Conservation (phyloP, 1,140 invertebrate species). For the Camponotus floridanus region DNA sequence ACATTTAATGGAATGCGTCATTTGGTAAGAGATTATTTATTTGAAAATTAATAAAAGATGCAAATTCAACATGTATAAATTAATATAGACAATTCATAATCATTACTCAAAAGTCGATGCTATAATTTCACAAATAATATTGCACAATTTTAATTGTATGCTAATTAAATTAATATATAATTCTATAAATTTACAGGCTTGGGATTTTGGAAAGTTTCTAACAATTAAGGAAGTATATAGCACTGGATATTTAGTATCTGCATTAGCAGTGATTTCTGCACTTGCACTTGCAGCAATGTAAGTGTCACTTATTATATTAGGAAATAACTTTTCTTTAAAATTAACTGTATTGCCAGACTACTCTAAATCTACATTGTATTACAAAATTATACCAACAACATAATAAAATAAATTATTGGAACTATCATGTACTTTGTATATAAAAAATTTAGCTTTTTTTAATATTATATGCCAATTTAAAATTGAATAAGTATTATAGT, state of each 20-base stretch:
- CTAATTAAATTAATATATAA: not conserved
- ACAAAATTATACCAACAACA: constrained; percentile 44
- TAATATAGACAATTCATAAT: not conserved
- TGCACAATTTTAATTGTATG: not conserved
- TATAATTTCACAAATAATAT: constrained; percentile 21
- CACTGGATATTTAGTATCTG: constrained; percentile 90
- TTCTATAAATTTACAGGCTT: constrained; percentile 83
- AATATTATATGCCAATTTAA: not conserved
- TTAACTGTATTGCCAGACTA: constrained; percentile 53
- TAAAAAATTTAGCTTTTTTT: too few relatives aligned
- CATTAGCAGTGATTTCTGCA: constrained; percentile 79
- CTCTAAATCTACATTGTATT: constrained; percentile 38
- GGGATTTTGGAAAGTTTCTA: constrained; percentile 91
- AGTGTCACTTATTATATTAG: constrained; percentile 36
- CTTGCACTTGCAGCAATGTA: constrained; percentile 77
- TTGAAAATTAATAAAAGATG: not conserved
- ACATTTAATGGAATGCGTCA: constrained; percentile 91
- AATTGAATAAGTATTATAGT: not conserved
- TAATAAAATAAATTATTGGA: constrained; percentile 66
- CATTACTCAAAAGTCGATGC: not conserved
- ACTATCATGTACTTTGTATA: not conserved
- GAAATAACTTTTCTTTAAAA: constrained; percentile 58
- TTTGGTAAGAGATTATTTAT: constrained; percentile 84
- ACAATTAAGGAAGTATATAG: constrained; percentile 90
- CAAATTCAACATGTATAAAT: constrained; percentile 2